A percentile compares a stretch with the other conserved stretches of the same genome.
Conservation (phyloP, 2,113 vertebrate species). For the Gopherus flavomarginatus region DNA sequence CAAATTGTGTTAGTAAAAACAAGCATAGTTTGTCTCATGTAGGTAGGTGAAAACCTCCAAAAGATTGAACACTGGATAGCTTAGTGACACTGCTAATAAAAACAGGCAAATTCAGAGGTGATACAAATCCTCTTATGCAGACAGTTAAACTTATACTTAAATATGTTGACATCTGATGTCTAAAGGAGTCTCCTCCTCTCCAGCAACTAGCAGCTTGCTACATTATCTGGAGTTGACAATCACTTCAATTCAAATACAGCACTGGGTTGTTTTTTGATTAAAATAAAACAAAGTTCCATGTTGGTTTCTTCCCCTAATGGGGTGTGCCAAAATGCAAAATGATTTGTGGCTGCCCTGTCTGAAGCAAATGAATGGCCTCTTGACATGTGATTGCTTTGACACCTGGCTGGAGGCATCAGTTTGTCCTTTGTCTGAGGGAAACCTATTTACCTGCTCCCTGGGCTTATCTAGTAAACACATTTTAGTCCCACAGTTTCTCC, state of each 20-base stretch:
- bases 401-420: neutral
- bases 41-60: neutral
- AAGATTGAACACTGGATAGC: neutral
- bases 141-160: neutral
- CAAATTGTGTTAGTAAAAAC: neutral
- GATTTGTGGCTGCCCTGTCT: neutral
- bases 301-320: neutral
- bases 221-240: neutral
- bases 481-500: neutral
- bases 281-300: neutral
- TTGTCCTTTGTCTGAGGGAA: neutral
- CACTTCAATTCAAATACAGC: neutral
- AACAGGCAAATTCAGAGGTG: neutral
- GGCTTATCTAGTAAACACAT: neutral
- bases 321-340: neutral
- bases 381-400: neutral
- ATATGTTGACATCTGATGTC: neutral
- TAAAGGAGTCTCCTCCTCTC: neutral
- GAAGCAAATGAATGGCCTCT: neutral
- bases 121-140: neutral
- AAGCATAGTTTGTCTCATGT: neutral
- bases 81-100: neutral
- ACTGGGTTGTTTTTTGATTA: neutral
- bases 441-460: neutral
- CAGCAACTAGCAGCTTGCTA: neutral